Evolutionary conservation across 1,140 invertebrate genomes (phyloP).

Genomic region (Rhagoletis zephyria): DNA sequence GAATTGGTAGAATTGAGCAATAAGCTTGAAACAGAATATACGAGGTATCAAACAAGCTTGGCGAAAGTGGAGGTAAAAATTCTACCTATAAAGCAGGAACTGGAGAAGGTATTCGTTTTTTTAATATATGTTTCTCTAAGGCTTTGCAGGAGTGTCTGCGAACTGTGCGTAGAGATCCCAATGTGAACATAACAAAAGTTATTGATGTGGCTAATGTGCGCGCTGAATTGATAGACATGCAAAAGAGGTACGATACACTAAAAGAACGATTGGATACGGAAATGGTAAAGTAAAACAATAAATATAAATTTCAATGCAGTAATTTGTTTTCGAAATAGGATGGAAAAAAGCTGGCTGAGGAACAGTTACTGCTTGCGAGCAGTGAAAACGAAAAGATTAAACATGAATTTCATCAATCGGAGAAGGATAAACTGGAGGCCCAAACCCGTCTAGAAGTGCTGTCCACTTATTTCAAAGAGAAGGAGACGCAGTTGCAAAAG

Average conservation of each 20-base stretch:
- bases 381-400: conserved; percentile 75
- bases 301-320: not conserved
- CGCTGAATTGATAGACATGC: conserved; percentile 74
- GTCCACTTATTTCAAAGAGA: conserved; percentile 90
- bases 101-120: not conserved
- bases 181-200: conserved; percentile 71
- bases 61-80: conserved; percentile 66
- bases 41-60: conserved; percentile 66
- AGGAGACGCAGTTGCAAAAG: conserved; percentile 89
- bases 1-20: conserved; percentile 64
- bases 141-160: conserved; percentile 74
- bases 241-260: conserved; percentile 72
- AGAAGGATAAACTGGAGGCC: conserved; percentile 85
- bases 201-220: conserved; percentile 74
- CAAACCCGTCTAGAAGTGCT: conserved; percentile 87
- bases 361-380: conserved; percentile 63
- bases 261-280: conserved; percentile 73
- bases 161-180: conserved; percentile 72
- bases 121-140: conserved; percentile 43
- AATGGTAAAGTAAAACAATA: conserved; percentile 59
- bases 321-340: not conserved
- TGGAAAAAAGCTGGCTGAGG: conserved; percentile 60
- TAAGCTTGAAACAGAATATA: conserved; percentile 65
- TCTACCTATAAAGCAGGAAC: not conserved
- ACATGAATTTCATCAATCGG: conserved; percentile 80